Conservation (phyloP, 2,113 vertebrate species). For the Puma concolor region DNA sequence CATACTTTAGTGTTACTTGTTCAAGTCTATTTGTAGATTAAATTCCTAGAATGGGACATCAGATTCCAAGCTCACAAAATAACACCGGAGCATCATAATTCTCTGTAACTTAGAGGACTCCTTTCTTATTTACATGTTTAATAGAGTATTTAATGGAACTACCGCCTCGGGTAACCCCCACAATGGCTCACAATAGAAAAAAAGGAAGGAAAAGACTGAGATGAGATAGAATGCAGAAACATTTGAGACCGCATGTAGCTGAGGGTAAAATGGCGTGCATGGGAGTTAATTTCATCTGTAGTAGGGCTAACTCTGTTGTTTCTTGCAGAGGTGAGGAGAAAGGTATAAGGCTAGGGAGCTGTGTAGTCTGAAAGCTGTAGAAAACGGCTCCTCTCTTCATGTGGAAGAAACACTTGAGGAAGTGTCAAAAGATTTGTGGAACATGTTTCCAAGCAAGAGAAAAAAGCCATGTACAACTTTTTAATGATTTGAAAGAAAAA, state of each 20-base stretch:
- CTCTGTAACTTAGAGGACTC: neutral
- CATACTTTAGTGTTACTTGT: neutral
- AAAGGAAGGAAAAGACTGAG: neutral
- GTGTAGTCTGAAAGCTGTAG: neutral
- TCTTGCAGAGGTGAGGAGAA: neutral
- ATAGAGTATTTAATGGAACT: neutral
- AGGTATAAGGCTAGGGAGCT: fast-evolving
- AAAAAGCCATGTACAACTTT: neutral
- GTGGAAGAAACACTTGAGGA: neutral
- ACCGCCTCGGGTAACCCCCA: neutral
- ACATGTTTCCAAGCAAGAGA: neutral
- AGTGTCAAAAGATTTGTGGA: neutral
- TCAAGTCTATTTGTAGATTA: neutral
- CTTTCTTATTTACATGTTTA: neutral
- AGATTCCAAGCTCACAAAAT: neutral
- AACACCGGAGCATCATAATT: fast-evolving
- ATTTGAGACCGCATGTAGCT: neutral
- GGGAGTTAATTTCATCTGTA: too few relatives aligned
- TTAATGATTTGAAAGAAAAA: conserved; percentile 11
- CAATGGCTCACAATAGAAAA: neutral
- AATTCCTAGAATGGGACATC: neutral
- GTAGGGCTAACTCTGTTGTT: neutral
- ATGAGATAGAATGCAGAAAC: neutral
- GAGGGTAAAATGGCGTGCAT: neutral
- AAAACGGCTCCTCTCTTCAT: neutral